Percentiles rank a stretch among this genome's conserved stretches.
phyloP scores from a whole-genome alignment of 2,888 invertebrate genomes.

The Troides oblongomaculatus region DNA sequence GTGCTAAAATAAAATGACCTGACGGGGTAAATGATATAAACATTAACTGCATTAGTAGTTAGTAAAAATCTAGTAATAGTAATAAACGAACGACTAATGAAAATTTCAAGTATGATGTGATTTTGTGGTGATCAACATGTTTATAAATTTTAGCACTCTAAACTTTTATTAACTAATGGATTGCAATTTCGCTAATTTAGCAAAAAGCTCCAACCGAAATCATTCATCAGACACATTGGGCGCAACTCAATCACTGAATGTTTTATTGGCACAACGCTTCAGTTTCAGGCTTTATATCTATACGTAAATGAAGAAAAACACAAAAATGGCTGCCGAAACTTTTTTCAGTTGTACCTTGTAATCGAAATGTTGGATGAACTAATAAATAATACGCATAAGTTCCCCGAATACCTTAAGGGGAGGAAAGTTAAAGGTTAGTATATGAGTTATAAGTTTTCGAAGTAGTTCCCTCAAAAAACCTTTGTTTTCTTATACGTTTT shows the following conservation, averaged over 20 bases:
- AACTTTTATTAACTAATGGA: background rate
- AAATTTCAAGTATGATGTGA: too few relatives aligned
- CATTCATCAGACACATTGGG: background rate
- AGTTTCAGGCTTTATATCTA: too few relatives aligned
- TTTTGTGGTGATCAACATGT: background rate
- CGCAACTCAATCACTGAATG: background rate
- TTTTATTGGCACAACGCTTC: too few relatives aligned
- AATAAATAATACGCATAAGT: slow-evolving; percentile 21
- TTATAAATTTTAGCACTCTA: background rate
- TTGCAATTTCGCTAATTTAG: background rate
- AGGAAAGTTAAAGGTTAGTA: slow-evolving; percentile 4
- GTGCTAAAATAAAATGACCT: too few relatives aligned
- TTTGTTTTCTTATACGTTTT: background rate
- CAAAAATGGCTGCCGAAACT: background rate
- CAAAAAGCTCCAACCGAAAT: background rate
- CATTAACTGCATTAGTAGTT: too few relatives aligned
- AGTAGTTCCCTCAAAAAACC: background rate
- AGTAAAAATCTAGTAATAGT: too few relatives aligned
- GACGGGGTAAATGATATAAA: too few relatives aligned
- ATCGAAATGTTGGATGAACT: slow-evolving; percentile 14
- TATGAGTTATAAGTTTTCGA: slow-evolving; percentile 3
- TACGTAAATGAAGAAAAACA: too few relatives aligned
- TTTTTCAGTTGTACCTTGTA: background rate
- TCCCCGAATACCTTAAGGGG: slow-evolving; percentile 11
- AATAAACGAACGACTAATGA: too few relatives aligned